A percentile compares a stretch with the other conserved stretches of the same genome.
Evolutionary conservation across 1,140 invertebrate species (phyloP).

Genomic region (Macrobrachium nipponense): DNA sequence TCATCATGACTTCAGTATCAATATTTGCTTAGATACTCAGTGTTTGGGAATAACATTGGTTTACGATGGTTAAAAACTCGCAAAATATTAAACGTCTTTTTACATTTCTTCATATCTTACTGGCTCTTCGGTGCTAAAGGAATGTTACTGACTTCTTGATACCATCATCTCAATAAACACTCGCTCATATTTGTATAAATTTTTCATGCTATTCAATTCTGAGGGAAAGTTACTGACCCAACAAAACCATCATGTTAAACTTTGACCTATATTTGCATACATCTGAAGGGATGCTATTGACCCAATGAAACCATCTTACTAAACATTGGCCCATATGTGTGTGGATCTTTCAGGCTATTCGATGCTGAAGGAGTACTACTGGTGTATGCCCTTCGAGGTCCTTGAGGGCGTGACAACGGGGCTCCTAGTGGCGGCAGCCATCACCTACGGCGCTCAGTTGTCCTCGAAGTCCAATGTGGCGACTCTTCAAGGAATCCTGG

Average conservation of each 20-base stretch:
- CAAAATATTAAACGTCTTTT: not conserved
- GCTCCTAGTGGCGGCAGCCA: conserved; percentile 68
- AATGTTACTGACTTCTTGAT: too few species aligned
- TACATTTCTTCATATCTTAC: not conserved
- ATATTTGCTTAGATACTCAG: too few species aligned
- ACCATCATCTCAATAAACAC: not conserved
- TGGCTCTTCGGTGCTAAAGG: not conserved
- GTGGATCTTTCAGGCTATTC: conserved; percentile 65
- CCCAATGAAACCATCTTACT: too few species aligned
- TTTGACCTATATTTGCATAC: not conserved
- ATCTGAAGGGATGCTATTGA: conserved; percentile 53
- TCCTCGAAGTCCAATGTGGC: conserved; percentile 68
- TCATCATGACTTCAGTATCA: too few species aligned
- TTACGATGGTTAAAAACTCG: too few species aligned
- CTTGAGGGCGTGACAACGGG: conserved; percentile 69
- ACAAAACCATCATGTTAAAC: not conserved
- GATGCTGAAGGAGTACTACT: conserved; percentile 67
- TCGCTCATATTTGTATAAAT: not conserved
- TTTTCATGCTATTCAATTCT: conserved; percentile 67
- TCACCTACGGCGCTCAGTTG: conserved; percentile 68
- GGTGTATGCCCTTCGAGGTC: conserved; percentile 68
- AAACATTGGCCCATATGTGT: not conserved
- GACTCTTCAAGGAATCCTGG: conserved; percentile 69
- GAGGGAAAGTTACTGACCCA: conserved; percentile 65
- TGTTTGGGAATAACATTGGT: too few species aligned